Percentiles rank a stretch among this genome's conserved stretches.
Conservation (phyloP, 2,797 vertebrate genomes). For the Capromys pilorides region DNA sequence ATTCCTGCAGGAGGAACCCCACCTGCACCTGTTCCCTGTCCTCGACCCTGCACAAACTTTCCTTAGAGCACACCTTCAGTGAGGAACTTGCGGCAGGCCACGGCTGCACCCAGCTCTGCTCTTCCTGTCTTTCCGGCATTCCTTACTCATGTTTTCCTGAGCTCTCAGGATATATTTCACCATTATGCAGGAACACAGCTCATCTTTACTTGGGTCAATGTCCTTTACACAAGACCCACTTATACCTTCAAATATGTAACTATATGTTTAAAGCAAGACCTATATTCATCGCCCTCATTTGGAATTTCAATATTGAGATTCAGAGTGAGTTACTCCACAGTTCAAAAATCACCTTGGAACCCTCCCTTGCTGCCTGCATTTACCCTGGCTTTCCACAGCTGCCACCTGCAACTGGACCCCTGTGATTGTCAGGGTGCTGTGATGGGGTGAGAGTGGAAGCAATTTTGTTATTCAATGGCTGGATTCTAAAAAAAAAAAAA, state of each 20-base stretch:
- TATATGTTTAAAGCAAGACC: not conserved
- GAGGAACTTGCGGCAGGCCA: not conserved
- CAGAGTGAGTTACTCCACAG: not conserved
- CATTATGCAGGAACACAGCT: too few species aligned
- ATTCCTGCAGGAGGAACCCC: not conserved
- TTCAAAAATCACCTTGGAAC: conserved; percentile 40
- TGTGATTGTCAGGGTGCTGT: too few species aligned
- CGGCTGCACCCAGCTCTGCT: not conserved
- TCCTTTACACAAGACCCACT: not conserved
- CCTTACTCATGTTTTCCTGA: not conserved
- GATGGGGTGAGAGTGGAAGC: too few species aligned
- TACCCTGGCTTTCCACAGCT: too few species aligned
- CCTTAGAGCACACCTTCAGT: not conserved
- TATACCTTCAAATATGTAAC: not conserved
- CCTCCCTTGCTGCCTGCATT: too few species aligned
- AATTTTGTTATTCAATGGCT: too few species aligned
- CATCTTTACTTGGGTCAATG: not conserved
- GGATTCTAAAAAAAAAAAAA: not conserved
- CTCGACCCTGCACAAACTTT: not conserved
- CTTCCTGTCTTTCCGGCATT: not conserved
- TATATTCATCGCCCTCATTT: not conserved
- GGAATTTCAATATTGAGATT: not conserved
- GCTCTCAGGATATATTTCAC: not conserved
- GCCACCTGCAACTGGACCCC: too few species aligned
- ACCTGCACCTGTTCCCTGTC: not conserved